Evolutionary conservation across 2,888 invertebrate genomes (phyloP), one percentile per base, ranked within the genome.

Genomic region (Caenorhabditis sp.): DNA sequence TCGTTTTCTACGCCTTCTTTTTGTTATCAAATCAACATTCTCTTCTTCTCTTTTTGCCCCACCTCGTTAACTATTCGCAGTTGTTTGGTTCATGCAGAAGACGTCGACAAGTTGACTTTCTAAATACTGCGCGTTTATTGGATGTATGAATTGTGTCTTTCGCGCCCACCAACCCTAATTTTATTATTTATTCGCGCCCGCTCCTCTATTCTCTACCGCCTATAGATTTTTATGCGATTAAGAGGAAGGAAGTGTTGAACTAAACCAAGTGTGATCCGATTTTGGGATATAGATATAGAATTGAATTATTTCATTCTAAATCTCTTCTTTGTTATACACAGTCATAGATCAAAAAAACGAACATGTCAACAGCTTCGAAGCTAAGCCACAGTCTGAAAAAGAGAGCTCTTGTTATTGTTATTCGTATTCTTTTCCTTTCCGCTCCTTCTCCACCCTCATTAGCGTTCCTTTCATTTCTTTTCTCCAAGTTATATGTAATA

Each of bases 391-490:
- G n/a, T n/a, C n/a, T n/a, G n/a, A n/a, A n/a, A n/a, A n/a, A n/a
- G n/a, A n/a, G n/a, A n/a, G n/a, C 26, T 62, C 47, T 28, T 24
- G 26, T 62, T 62, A 28, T 28, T 51, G 50, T 55, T 67, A 50
- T 53, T 26, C 40, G 15, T 9, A 18, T 20, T 32, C 32, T 32
- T 6, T 4, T 32, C 9, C 32, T 9, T 4, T 32, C 32, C 32
- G 32, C 9, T 4, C 32, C 32, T 32, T 32, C 32, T 32, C 32
- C n/a, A n/a, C n/a, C n/a, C n/a, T n/a, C n/a, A n/a, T n/a, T n/a
- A n/a, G n/a, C n/a, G n/a, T n/a, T n/a, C n/a, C n/a, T n/a, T n/a
- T n/a, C n/a, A n/a, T n/a, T n/a, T n/a, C n/a, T n/a, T n/a, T n/a
- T n/a, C n/a, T n/a, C n/a, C n/a, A n/a, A n/a, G n/a, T n/a, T n/a